A percentile compares a stretch with the other conserved stretches of the same genome.
Conservation (phyloP, 2,888 invertebrate genomes). For the Dastarcus helophoroides region DNA sequence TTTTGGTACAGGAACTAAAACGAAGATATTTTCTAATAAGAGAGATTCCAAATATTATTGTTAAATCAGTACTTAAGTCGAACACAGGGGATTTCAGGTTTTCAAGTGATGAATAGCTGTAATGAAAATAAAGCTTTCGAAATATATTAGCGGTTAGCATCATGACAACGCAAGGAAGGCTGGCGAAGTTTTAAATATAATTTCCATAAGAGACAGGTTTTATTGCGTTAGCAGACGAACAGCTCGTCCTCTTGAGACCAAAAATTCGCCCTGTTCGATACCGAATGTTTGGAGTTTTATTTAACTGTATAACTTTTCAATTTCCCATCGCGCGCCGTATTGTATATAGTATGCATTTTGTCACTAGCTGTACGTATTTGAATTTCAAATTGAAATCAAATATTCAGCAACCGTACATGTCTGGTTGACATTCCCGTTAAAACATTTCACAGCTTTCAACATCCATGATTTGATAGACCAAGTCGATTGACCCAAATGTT, state of each 20-base stretch:
- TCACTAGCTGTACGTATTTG: slow-evolving; percentile 27
- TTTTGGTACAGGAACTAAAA: no score
- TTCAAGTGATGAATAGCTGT: no score
- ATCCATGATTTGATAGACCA: slow-evolving; percentile 22
- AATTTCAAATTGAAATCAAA: slow-evolving; percentile 36
- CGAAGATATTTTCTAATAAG: no score
- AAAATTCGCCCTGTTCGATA: slow-evolving; percentile 21
- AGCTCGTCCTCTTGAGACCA: slow-evolving; percentile 20
- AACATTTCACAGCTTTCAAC: slow-evolving; percentile 27
- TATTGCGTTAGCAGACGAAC: slow-evolving; percentile 25
- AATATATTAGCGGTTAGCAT: no score
- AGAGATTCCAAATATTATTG: no score
- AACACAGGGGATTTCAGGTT: no score
- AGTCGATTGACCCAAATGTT: slow-evolving; percentile 24
- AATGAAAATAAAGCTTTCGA: no score
- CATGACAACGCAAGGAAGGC: no score
- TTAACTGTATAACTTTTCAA: slow-evolving; percentile 34
- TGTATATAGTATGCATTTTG: slow-evolving; percentile 24
- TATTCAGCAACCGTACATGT: slow-evolving; percentile 31
- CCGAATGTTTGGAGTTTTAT: slow-evolving; percentile 25
- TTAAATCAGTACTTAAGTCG: no score
- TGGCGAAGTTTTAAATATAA: slow-evolving; percentile 24
- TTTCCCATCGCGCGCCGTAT: slow-evolving; percentile 28
- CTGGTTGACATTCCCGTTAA: slow-evolving; percentile 29
- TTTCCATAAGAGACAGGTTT: slow-evolving; percentile 29